Evolutionary conservation across 2,888 invertebrate species (phyloP), one percentile per base, ranked within the genome.

Genomic region (Nyleta sp.): DNA sequence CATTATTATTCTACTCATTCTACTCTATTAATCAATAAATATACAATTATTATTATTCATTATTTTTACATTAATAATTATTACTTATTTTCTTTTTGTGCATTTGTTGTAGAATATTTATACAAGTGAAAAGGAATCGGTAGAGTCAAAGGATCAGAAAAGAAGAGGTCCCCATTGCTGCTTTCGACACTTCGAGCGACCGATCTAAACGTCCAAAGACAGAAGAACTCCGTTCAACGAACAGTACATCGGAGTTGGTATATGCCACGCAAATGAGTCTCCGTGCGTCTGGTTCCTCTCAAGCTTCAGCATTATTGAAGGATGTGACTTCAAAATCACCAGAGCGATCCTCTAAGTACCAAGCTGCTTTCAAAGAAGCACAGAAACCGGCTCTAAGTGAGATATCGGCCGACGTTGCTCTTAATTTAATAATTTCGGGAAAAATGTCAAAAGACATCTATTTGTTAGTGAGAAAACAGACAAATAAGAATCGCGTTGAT

Each of bases 351-450:
- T 15, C 17, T 15, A 35, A 35, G 18, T 35, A 53, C 53, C 31
- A 53, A 53, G 2, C 15, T 3, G 53, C 44, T 1, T 59, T 17
- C 1, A 5, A 38, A 7, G 40, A 4, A 10, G 20, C 22, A 22
- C 13, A 59, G 17, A 42, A 59, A 42, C n/a, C 24, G 3, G 2
- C 59, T 2, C 1, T 18, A 10, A 7, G n/a, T 2, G 42, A 59
- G 28, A 22, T 59, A 40, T 59, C 57, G 8, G 42, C 42, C 15
- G 57, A 60, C 31, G 7, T 15, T 20, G 33, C 17, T 24, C 42
- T 60, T 10, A 60, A 60, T 46, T 28, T 60, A 10, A 60, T 60
- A 11, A 60, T 60, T 28, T 46, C 46, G 10, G 60, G 44, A 15
- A 60, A 60, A 59, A 42, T 59, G 42, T 13, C 57, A 13, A 42